Conservation (phyloP, 2,113 vertebrate species). For the Dryoscopus gambensis region DNA sequence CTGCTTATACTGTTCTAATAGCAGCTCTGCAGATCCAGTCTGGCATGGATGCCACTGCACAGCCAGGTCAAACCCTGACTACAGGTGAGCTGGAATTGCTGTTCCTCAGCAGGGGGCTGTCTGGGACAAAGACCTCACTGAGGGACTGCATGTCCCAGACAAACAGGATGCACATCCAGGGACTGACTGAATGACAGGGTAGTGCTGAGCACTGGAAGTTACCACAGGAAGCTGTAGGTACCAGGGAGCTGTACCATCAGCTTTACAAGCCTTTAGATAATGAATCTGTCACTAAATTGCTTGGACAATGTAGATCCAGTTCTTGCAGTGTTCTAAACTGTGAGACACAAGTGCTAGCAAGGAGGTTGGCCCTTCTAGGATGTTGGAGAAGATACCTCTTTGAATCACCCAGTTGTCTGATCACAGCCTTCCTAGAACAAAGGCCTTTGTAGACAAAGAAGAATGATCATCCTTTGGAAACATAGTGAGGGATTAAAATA, state of each 20-base stretch:
- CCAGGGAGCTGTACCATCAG: neutral
- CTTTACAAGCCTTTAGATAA: neutral
- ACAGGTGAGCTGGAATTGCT: neutral
- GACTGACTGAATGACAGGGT: neutral
- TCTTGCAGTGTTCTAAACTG: neutral
- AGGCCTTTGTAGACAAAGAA: neutral
- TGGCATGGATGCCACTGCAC: neutral
- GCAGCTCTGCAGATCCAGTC: neutral
- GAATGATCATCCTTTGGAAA: slow-evolving; percentile 2
- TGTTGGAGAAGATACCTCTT: neutral
- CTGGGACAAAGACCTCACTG: neutral
- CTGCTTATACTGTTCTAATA: neutral
- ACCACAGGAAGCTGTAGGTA: neutral
- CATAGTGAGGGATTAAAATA: neutral
- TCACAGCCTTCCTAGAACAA: neutral
- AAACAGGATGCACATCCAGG: neutral
- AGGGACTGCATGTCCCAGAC: neutral
- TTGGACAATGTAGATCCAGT: neutral
- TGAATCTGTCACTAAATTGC: neutral
- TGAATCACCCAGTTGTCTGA: neutral
- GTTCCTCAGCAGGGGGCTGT: neutral
- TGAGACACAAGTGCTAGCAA: neutral
- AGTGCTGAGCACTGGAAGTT: neutral
- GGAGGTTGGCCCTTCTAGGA: neutral
- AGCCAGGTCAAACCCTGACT: neutral